Conservation (phyloP, 2,113 vertebrate genomes). For the Oenanthe oenanthe region DNA sequence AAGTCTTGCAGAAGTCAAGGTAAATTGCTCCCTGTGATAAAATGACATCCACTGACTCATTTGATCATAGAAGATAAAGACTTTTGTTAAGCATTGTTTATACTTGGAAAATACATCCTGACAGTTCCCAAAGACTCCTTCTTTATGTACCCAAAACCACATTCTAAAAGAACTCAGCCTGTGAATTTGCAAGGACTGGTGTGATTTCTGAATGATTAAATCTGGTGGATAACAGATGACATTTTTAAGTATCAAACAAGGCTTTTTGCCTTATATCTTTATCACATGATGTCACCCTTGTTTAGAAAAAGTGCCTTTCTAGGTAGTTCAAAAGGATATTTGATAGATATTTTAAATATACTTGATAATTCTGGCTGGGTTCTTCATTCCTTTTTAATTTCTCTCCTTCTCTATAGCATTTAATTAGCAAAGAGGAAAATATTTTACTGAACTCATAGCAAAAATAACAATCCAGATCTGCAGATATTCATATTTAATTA, state of each 20-base stretch:
- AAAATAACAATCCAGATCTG: slow-evolving; percentile 63
- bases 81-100: background rate
- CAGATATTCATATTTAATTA: slow-evolving; percentile 78
- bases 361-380: background rate
- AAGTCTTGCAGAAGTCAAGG: background rate
- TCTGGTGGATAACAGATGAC: background rate
- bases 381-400: slow-evolving; percentile 3
- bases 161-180: background rate
- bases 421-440: slow-evolving; percentile 60
- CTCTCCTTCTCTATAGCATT: background rate
- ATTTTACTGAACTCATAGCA: slow-evolving; percentile 63
- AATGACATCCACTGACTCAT: background rate
- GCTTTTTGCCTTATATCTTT: background rate
- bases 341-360: background rate
- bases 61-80: background rate
- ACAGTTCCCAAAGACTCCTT: background rate
- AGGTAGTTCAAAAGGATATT: background rate
- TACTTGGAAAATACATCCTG: background rate
- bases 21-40: background rate
- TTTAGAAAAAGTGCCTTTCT: background rate
- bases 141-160: background rate
- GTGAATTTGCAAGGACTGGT: background rate
- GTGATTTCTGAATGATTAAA: background rate
- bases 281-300: background rate
- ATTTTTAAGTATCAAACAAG: background rate